Base-by-base conservation (phyloP, 2,113 vertebrate genomes). In the Zapornia atra region DNA sequence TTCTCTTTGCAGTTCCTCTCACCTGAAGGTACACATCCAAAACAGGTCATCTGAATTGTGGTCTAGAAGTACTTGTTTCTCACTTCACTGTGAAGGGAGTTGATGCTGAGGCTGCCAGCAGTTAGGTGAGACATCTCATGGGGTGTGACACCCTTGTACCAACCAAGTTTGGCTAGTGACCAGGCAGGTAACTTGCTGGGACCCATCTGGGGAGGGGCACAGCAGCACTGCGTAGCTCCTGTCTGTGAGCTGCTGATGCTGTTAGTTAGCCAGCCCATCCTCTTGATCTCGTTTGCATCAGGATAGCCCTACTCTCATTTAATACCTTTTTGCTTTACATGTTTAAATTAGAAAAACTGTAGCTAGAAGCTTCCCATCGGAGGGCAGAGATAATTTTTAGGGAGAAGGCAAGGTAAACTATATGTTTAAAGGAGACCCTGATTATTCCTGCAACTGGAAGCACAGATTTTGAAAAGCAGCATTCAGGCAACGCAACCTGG, bases 101-200 rank as follows among this genome's bases (percentile, higher is more conserved):
- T 0, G 1, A 54, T 10, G 61, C 34, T 44, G 56, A 38, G 51
- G 31, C 50, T 2, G 5, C 19, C 50, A 50, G 38, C 12, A 8
- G 36, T 38, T 40, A 50, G 57, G 48, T 28, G 29, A 60, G 46
- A 33, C 16, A 4, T 78, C n/a, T 64, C 7, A 1, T 29, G 16
- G 26, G 12, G 31, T 0, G 0, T 64, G 79, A 31, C 6, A 3
- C 18, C 38, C 82, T 79, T 24, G 31, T 36, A 42, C 36, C 46
- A 18, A 5, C 10, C 2, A 5, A 22, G 16, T 29, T 46, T 15
- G 33, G 36, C n/a, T 26, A 5, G 24, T 4, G 54, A 40, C 25
- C 81, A 72, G 33, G 15, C 38, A 6, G 7, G 48, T 26, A 51
- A 51, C 4, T 33, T 33, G 20, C 57, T 22, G 63, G 34, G 34